These are phyloP conservation scores for Epizoanthus stellaris DNA, from an alignment of 92 coral and sea anemone genomes.

Conservation along the genomic window DNA sequence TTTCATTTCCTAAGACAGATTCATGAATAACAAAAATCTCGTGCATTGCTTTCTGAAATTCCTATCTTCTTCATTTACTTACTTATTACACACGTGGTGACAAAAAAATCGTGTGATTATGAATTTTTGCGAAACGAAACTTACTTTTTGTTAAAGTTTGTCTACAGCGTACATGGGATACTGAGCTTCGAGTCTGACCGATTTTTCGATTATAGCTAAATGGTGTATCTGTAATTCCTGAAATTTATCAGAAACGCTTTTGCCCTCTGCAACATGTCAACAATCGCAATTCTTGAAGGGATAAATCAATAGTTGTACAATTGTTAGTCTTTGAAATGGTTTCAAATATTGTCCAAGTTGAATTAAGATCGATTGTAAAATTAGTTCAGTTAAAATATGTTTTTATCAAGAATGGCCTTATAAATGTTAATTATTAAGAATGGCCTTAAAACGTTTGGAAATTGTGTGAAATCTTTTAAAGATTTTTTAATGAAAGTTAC, in stretches of 20 bases:
- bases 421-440: too few relatives aligned
- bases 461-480: too few relatives aligned
- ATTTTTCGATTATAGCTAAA: background rate
- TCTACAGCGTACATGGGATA: too few relatives aligned
- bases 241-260: background rate
- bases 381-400: background rate
- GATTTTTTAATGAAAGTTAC: too few relatives aligned
- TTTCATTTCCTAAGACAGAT: background rate
- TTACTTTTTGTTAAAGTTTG: too few relatives aligned
- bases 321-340: background rate
- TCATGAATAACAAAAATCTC: background rate
- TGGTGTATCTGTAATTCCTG: background rate
- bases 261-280: background rate
- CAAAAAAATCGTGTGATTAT: too few relatives aligned
- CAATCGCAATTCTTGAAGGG: background rate
- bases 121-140: too few relatives aligned
- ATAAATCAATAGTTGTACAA: background rate
- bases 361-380: background rate
- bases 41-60: background rate
- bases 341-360: background rate
- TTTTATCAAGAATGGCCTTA: too few relatives aligned
- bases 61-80: too few relatives aligned
- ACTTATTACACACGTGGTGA: too few relatives aligned
- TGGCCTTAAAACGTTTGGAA: too few relatives aligned
- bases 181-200: background rate